Base-by-base conservation (phyloP, 2,113 vertebrate species). In the Ctenodactylus gundi region DNA sequence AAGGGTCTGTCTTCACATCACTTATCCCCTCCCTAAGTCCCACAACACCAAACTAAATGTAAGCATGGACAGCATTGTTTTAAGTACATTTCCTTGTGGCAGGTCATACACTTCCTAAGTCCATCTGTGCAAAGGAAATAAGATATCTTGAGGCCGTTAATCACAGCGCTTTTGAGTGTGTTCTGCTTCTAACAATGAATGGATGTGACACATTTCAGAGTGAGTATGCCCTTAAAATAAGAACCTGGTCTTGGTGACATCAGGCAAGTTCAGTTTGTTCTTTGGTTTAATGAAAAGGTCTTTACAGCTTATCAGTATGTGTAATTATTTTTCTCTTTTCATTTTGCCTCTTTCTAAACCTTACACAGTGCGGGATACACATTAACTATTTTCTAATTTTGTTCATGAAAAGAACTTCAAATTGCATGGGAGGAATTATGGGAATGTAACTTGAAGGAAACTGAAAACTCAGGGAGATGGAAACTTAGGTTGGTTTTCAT, bases 291-390 rank as follows among this genome's bases (percentile, higher is more conserved):
- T 86, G 39, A 57, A 70, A 83, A 57, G 41, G 9, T 41, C 25
- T 5, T 84, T 25, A 12, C 1, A 51, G 21, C 8, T 55, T 75
- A n/a, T 76, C n/a, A n/a, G n/a, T n/a, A n/a, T n/a, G n/a, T n/a
- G n/a, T n/a, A 39, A 68, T 89, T 77, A 11, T n/a, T 87, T 85
- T 89, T 80, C 29, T 64, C n/a, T 72, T 62, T 93, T 91, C 17
- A 12, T 68, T 93, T 80, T 86, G 25, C 34, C 29, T 86, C 29
- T 91, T 10, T 72, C 39, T 25, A 29, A 53, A 29, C 25, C 31
- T 70, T 41, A 11, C 65, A 53, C 8, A 51, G 41, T 57, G 36
- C 67, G 46, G 39, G 21, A 78, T 96, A 78, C 1, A 51, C 2
- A 81, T 31, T 73, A 76, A 8, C 1, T 68, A 44, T 6, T 53